Evolutionary conservation across 2,888 invertebrate species (phyloP), one percentile per base, ranked within the genome.

Genomic region (Caenorhabditis sp.): DNA sequence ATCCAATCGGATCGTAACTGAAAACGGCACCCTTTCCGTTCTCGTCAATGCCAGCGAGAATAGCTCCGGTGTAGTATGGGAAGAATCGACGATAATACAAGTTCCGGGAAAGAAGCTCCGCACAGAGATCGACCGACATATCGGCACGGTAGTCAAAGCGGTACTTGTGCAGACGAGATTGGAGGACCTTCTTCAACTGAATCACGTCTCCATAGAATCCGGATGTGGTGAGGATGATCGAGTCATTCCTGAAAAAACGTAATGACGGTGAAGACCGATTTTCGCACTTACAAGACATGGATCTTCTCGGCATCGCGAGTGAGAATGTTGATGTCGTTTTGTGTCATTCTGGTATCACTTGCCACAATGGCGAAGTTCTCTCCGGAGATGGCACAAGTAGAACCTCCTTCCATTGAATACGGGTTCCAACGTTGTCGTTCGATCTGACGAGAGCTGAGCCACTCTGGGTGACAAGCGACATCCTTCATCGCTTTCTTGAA

Each of bases 201-300:
- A 98, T 94, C 5, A 96, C 96, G 93, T 99, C 99, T 91, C 98
- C 97, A 96, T 98, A 98, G 93, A 98, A 99, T 24, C 98, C 98
- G 26, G 96, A 95, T 75, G 96, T 96, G 0, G 96, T 97, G n/a
- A 99, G 94, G 47, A 98, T 95, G 0, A 97, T 97, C 64, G 94
- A 95, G 0, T 95, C 94, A 0, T 96, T 96, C 66, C 94, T 94
- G 87, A 56, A 90, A 64, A 41, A 68, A 22, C 28, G 14, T n/a
- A 10, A n/a, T 28, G 12, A 1, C n/a, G n/a, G n/a, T n/a, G n/a
- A n/a, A n/a, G n/a, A n/a, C n/a, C n/a, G n/a, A n/a, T 47, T 2
- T 19, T 16, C 5, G 1, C 75, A 26, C 90, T 81, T 80, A 92
- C 92, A 92, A 82, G 28, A 86, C 72, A 69, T 91, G 88, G 47